Percentiles rank a stretch among this genome's conserved stretches.
These are phyloP conservation scores for Drosophila helvetica DNA, from an alignment of 2,888 invertebrate species.

Conservation along the genomic window DNA sequence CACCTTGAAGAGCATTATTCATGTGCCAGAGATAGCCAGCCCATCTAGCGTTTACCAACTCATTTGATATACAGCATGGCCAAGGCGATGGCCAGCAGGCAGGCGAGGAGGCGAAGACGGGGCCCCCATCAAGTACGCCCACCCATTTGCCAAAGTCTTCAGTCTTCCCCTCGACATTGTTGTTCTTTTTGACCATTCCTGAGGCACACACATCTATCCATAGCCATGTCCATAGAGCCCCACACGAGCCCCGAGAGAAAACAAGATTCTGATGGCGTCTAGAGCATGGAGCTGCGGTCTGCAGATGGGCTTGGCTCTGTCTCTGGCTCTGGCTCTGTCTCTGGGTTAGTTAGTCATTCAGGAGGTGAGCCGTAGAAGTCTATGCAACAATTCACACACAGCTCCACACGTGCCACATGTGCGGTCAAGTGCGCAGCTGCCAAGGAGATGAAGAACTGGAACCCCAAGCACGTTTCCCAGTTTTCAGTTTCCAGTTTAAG, in stretches of 20 bases:
- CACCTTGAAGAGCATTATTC: constrained; percentile 40
- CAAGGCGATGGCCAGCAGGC: constrained; percentile 1
- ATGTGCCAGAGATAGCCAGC: constrained; percentile 23
- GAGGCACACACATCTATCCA: constrained; percentile 9
- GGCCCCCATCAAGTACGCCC: constrained; percentile 18
- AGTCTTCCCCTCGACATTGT: constrained; percentile 1
- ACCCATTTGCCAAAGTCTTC: constrained; percentile 36
- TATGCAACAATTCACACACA: constrained; percentile 45
- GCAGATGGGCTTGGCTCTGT: constrained; percentile 34
- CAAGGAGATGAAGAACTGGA: constrained; percentile 42
- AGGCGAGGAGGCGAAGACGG: constrained; percentile 8
- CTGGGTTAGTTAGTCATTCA: constrained; percentile 38
- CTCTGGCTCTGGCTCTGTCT: constrained; percentile 4
- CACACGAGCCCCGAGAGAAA: constrained; percentile 14
- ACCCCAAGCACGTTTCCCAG: constrained; percentile 19
- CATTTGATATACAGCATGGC: constrained; percentile 28
- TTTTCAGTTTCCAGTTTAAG: constrained; percentile 25
- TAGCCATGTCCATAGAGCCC: background rate
- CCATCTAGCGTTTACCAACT: constrained; percentile 26
- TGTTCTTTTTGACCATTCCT: constrained; percentile 25
- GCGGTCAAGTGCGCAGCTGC: constrained; percentile 73
- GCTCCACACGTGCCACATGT: constrained; percentile 77
- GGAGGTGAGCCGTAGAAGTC: constrained; percentile 8
- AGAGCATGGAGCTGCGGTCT: constrained; percentile 35
- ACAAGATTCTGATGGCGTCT: constrained; percentile 38